Percentiles rank a stretch among this genome's conserved stretches.
Evolutionary conservation across 2,113 vertebrate species (phyloP).

Genomic region (crab-eating macaque (Macaca fascicularis)): T2T-MFA8v1.1 NC_088392.1:61338001-61338500

Average conservation of each 20-base stretch:
- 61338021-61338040: too few species aligned
- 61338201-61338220: background rate
- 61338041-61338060: too few species aligned
- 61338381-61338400: background rate
- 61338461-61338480: background rate
- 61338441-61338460: background rate
- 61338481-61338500: background rate
- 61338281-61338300: background rate
- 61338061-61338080: conserved; percentile 37
- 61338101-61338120: background rate
- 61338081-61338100: background rate
- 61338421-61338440: background rate
- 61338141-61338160: background rate
- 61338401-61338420: background rate
- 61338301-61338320: background rate
- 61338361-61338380: background rate
- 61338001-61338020: too few species aligned
- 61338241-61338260: background rate
- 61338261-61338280: background rate
- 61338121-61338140: background rate
- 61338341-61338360: background rate
- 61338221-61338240: background rate
- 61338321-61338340: background rate
- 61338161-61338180: background rate
- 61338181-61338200: background rate